A percentile compares a stretch with the other conserved stretches of the same genome.
These are phyloP conservation scores for Lota lota DNA, from an alignment of 2,113 vertebrate genomes.

Conservation along the genomic window DNA sequence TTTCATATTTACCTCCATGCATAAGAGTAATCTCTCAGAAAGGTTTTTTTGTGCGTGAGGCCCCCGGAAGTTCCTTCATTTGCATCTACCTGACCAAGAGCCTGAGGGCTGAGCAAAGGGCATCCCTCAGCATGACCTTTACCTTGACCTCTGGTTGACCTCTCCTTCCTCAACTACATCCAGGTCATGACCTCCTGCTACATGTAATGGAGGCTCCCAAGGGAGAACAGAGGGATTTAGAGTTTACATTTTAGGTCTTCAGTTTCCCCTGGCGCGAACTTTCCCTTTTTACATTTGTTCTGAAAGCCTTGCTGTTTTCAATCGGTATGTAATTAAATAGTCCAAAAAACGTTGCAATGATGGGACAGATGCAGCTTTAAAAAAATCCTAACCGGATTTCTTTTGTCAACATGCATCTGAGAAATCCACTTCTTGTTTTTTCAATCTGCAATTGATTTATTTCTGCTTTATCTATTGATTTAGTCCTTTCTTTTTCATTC, in stretches of 20 bases:
- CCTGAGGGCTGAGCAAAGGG: conserved; percentile 21
- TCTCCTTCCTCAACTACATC: conserved; percentile 61
- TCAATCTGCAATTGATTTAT: too few species aligned
- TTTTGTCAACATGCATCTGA: too few species aligned
- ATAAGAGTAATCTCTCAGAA: too few species aligned
- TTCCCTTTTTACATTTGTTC: neutral
- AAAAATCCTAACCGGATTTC: too few species aligned
- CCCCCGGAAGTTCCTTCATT: neutral
- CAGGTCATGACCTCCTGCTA: conserved; percentile 58
- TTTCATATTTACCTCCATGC: too few species aligned
- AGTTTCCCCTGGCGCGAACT: conserved; percentile 1
- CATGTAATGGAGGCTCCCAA: conserved; percentile 10
- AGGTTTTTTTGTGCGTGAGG: conserved; percentile 1
- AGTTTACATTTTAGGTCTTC: conserved; percentile 2
- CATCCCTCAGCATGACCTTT: conserved; percentile 32
- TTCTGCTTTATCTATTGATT: too few species aligned
- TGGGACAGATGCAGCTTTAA: too few species aligned
- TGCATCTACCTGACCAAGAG: conserved; percentile 24
- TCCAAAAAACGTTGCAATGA: neutral
- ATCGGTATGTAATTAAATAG: neutral
- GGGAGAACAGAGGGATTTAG: conserved; percentile 16
- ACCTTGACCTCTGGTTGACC: conserved; percentile 57
- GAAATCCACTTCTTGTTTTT: too few species aligned
- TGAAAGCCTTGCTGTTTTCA: neutral
- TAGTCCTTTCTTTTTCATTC: neutral